phyloP scores from a whole-genome alignment of 2,113 vertebrate species.

The Balaeniceps rex region DNA sequence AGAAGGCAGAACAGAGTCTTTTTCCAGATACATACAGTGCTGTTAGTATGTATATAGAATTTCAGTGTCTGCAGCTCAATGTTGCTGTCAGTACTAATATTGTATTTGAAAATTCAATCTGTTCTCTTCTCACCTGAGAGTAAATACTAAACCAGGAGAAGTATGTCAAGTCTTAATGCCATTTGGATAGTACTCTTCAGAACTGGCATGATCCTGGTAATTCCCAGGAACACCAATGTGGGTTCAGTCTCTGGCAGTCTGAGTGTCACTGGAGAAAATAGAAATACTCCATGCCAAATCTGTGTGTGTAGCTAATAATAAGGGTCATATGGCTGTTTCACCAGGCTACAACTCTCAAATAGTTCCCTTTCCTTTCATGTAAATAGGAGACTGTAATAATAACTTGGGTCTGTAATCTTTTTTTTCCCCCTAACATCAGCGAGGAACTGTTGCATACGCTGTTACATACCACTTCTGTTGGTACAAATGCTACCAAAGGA shows the following conservation, averaged over 20 bases:
- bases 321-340: not conserved
- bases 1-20: not conserved
- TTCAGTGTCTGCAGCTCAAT: not conserved
- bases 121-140: not conserved
- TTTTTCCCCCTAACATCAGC: too few relatives aligned
- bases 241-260: not conserved
- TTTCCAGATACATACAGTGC: not conserved
- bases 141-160: not conserved
- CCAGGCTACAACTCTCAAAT: not conserved
- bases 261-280: not conserved
- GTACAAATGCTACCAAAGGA: not conserved
- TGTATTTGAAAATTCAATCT: not conserved
- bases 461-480: not conserved
- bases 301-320: not conserved
- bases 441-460: not conserved
- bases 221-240: not conserved
- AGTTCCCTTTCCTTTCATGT: not conserved
- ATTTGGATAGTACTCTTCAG: not conserved
- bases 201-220: not conserved
- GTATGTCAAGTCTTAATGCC: not conserved
- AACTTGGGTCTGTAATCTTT: not conserved
- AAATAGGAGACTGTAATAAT: not conserved
- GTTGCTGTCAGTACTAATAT: not conserved
- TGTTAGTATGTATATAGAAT: not conserved
- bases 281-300: not conserved